Evolutionary conservation across 1,140 invertebrate genomes (phyloP).

Genomic region (Neocloeon triangulifer): DNA sequence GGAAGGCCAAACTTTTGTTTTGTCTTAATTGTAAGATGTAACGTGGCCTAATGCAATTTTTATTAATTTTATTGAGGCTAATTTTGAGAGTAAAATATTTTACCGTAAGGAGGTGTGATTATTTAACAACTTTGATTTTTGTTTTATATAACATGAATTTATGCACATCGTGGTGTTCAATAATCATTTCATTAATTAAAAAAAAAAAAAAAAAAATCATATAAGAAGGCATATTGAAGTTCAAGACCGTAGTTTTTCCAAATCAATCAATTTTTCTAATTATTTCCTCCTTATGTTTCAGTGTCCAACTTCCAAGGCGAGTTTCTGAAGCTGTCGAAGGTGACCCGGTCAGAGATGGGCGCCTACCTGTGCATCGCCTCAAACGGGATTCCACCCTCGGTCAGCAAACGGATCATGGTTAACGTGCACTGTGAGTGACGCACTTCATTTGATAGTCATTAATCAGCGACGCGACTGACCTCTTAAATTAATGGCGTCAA

Average conservation of each 20-base stretch:
- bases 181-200: not conserved
- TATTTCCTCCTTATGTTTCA: constrained; percentile 11
- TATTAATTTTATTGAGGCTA: too few relatives aligned
- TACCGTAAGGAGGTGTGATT: too few relatives aligned
- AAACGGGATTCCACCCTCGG: constrained; percentile 57
- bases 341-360: constrained; percentile 35
- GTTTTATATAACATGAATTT: too few relatives aligned
- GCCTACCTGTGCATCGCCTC: constrained; percentile 42
- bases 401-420: constrained; percentile 50
- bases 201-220: not conserved
- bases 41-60: too few relatives aligned
- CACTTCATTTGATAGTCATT: too few relatives aligned
- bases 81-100: too few relatives aligned
- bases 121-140: too few relatives aligned
- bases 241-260: not conserved
- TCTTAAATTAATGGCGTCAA: too few relatives aligned
- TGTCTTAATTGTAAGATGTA: too few relatives aligned
- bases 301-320: constrained; percentile 22
- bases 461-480: too few relatives aligned
- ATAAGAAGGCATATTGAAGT: not conserved
- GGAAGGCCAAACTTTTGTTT: too few relatives aligned
- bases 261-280: not conserved
- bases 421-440: constrained; percentile 54
- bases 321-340: constrained; percentile 26
- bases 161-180: too few relatives aligned